Evolutionary conservation across 2,797 vertebrate species (phyloP).

Genomic region (Oryzias dopingdopingensis): DNA sequence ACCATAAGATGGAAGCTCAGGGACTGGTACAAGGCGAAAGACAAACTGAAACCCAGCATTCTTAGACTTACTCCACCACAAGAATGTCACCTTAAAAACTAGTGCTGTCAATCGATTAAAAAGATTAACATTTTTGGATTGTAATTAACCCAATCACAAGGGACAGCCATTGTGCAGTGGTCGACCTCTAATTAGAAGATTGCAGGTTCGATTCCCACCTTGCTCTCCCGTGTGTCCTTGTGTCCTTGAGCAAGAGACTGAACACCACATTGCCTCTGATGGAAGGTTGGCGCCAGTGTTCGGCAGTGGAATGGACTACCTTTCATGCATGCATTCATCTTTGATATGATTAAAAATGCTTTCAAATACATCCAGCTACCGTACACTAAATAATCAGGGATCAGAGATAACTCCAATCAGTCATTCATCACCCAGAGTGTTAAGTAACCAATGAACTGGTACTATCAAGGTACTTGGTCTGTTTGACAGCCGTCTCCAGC

Average conservation of each 20-base stretch:
- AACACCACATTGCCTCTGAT: too few relatives aligned
- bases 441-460: conserved; percentile 33
- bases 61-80: conserved; percentile 33
- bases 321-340: too few relatives aligned
- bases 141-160: too few relatives aligned
- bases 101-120: too few relatives aligned
- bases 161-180: too few relatives aligned
- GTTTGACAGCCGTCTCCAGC: conserved; percentile 68
- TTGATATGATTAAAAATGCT: not conserved
- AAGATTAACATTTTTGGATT: too few relatives aligned
- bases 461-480: conserved; percentile 30
- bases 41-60: conserved; percentile 22
- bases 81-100: conserved; percentile 25
- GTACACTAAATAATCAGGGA: not conserved
- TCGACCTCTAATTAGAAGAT: too few relatives aligned
- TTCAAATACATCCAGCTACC: not conserved
- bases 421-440: conserved; percentile 27
- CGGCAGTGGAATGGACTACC: too few relatives aligned
- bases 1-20: conserved; percentile 40
- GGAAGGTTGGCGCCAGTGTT: too few relatives aligned
- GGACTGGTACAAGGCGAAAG: conserved; percentile 42
- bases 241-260: too few relatives aligned
- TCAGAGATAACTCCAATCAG: conserved; percentile 6
- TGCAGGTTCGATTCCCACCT: too few relatives aligned
- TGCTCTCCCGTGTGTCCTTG: too few relatives aligned